Conservation (phyloP, 2,113 vertebrate species). For the Labeo catla region DNA sequence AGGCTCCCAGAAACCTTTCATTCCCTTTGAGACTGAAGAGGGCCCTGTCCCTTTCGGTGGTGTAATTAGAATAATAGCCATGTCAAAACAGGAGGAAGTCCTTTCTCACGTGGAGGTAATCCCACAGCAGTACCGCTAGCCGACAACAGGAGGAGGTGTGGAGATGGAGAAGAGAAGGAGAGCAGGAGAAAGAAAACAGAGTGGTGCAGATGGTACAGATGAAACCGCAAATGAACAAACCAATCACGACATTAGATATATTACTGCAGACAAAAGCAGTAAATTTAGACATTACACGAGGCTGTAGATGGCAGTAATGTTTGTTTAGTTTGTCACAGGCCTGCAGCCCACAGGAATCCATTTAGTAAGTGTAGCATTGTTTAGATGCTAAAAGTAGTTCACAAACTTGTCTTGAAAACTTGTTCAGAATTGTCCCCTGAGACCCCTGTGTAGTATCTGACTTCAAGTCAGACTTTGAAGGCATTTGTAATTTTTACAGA, state of each 20-base stretch:
- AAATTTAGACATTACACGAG: background rate
- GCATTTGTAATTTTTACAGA: background rate
- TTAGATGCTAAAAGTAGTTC: background rate
- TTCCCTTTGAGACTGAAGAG: background rate
- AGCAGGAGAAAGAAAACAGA: slow-evolving; percentile 13
- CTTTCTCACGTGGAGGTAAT: slow-evolving; percentile 1
- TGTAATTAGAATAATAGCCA: slow-evolving; percentile 37
- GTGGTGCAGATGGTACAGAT: background rate
- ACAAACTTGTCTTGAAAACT: background rate
- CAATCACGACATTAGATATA: background rate
- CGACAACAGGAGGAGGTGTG: slow-evolving; percentile 44
- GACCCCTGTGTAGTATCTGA: background rate
- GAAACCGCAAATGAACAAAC: background rate
- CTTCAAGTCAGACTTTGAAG: no score
- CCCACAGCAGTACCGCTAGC: slow-evolving; percentile 32
- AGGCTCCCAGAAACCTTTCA: background rate
- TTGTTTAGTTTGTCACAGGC: background rate
- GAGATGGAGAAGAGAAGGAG: slow-evolving; percentile 11
- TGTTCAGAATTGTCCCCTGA: background rate
- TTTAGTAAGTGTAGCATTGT: background rate
- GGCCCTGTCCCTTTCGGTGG: background rate
- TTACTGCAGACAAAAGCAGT: background rate
- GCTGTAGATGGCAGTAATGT: background rate
- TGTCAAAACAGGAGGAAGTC: slow-evolving; percentile 16
- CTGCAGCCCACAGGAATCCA: background rate